Base-by-base conservation (phyloP, 2,797 vertebrate species). In the Sphenodon punctatus region DNA sequence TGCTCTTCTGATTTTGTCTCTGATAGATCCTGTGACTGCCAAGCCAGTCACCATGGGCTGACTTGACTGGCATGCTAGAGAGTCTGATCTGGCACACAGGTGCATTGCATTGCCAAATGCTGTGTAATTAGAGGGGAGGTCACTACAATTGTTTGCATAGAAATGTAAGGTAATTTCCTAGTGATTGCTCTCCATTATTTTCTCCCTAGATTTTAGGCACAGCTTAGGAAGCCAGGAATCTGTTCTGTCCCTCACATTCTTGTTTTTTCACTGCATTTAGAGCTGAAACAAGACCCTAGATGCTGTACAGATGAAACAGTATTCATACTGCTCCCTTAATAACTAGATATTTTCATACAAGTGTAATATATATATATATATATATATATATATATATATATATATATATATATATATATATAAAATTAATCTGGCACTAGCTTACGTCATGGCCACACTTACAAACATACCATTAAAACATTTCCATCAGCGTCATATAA, bases 241-340 rank as follows among this genome's bases (percentile, higher is more conserved):
- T n/a, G n/a, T n/a, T 7, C n/a, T 48, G 51, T 51, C 25, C 48
- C n/a, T 25, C 14, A 51, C n/a, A 51, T 27, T 27, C 7, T 51
- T 51, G 25, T 25, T 25, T 25, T 27, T 25, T 27, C 51, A 27
- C 51, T 51, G 48, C 15, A 78, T 32, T 48, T 10, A 32, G 0
- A 0, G 36, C 3, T 10, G 49, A 48, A 41, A 16, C 3, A 38
- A 63, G 46, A 3, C 5, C 1, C 41, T 58, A 7, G 2, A 0
- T 17, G 59, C 20, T 30, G 14, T 27, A 61, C 51, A 63, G 11
- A 23, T 13, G 23, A 85, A 6, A 30, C 25, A 8, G 27, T 63
- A 14, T 10, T 20, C 34, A 23, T 8, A 8, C 61, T 39, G 12
- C n/a, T 61, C 10, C 11, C 41, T 55, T 0, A 0, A 25, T n/a